phyloP scores from a whole-genome alignment of 2,888 invertebrate genomes.

The Hymenopus coronatus region DNA sequence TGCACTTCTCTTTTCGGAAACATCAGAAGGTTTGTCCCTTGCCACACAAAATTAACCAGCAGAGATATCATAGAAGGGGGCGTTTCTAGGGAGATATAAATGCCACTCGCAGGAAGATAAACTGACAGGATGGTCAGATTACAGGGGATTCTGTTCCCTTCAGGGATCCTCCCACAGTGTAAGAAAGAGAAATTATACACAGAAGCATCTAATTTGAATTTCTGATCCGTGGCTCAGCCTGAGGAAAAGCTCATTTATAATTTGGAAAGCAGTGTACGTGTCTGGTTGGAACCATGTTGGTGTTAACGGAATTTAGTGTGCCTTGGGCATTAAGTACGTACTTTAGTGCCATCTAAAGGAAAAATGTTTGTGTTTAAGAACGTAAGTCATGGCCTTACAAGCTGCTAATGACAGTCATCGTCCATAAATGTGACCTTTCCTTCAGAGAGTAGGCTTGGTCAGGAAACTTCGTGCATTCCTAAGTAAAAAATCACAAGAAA shows the following conservation, averaged over 20 bases:
- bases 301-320: not conserved
- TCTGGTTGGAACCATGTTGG: not conserved
- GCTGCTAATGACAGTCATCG: too few relatives aligned
- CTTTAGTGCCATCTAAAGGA: not conserved
- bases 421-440: too few relatives aligned
- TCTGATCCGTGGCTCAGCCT: not conserved
- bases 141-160: not conserved
- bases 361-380: not conserved
- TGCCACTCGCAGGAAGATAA: not conserved
- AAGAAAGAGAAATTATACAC: not conserved
- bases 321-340: not conserved
- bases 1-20: too few relatives aligned
- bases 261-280: not conserved
- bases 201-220: not conserved
- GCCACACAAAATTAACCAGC: too few relatives aligned
- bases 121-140: not conserved
- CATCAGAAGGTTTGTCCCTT: too few relatives aligned
- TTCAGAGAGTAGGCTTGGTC: too few relatives aligned
- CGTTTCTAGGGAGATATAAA: not conserved
- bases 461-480: too few relatives aligned
- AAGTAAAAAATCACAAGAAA: too few relatives aligned
- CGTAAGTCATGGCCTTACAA: too few relatives aligned
- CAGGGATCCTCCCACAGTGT: not conserved
- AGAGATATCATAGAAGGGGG: not conserved
- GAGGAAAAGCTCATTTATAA: not conserved